A percentile compares a stretch with the other conserved stretches of the same genome.
Conservation (phyloP, 2,113 vertebrate genomes). For the Chauna torquata region DNA sequence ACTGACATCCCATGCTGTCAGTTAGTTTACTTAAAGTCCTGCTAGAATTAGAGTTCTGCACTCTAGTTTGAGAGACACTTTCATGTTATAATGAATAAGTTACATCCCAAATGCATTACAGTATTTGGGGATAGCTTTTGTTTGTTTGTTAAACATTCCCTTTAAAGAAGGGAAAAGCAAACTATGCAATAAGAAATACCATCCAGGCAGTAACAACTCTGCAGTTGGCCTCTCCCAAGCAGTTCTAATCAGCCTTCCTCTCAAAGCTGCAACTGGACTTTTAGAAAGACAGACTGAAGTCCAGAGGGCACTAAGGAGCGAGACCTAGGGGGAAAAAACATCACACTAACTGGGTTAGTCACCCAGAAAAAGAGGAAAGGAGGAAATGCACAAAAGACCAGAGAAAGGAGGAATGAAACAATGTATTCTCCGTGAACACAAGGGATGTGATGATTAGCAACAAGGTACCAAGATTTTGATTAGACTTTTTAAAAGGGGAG, state of each 20-base stretch:
- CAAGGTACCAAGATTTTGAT: not conserved
- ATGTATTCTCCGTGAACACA: not conserved
- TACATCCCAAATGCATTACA: not conserved
- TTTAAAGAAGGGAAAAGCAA: not conserved
- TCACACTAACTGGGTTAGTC: not conserved
- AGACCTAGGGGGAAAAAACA: no score
- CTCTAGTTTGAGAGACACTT: not conserved
- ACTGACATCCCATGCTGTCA: not conserved
- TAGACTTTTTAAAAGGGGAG: not conserved
- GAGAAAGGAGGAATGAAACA: not conserved
- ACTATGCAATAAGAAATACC: not conserved
- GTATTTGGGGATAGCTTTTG: not conserved
- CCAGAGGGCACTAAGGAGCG: not conserved
- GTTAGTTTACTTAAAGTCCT: rapidly evolving
- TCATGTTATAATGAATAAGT: not conserved
- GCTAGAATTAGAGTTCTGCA: not conserved
- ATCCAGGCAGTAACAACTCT: not conserved
- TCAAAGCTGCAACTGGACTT: not conserved
- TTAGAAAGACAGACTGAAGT: not conserved
- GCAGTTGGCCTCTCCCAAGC: not conserved
- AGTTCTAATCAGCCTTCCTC: not conserved
- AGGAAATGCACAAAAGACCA: not conserved
- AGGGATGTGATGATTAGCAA: not conserved
- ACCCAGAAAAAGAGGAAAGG: not conserved
- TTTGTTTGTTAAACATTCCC: not conserved